These are phyloP conservation scores for Potorous gilbertii DNA, from an alignment of 2,797 vertebrate species.

Conservation along the genomic window DNA sequence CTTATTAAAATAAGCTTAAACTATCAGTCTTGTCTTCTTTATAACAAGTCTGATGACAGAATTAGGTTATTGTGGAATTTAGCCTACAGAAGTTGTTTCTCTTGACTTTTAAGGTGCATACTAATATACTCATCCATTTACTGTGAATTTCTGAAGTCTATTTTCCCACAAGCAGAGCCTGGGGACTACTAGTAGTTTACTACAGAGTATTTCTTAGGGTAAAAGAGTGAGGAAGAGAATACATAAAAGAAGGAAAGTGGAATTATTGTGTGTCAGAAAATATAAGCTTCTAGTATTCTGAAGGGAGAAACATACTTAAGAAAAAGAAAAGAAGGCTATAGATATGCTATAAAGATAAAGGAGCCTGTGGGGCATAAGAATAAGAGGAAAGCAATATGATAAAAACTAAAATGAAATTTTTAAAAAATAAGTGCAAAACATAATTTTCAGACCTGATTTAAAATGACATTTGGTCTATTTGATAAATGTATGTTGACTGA, in stretches of 20 bases:
- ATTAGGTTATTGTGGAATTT: slow-evolving; percentile 9
- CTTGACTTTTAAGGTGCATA: slow-evolving; percentile 43
- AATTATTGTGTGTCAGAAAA: background rate
- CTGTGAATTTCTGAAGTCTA: background rate
- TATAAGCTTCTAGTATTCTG: background rate
- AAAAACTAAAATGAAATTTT: background rate
- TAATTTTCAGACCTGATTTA: background rate
- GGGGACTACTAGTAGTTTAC: background rate
- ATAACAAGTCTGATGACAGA: slow-evolving; percentile 38
- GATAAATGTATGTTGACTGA: background rate
- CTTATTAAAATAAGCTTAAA: slow-evolving; percentile 46
- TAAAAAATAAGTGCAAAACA: background rate
- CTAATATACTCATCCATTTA: background rate
- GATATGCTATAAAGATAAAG: background rate
- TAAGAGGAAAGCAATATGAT: background rate
- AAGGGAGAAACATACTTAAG: background rate
- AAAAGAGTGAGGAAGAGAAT: background rate
- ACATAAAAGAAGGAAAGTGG: background rate
- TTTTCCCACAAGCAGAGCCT: background rate
- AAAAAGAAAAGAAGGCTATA: background rate
- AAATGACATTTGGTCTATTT: background rate
- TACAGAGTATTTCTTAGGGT: background rate
- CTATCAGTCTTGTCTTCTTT: slow-evolving; percentile 22
- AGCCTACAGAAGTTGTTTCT: slow-evolving; percentile 28
- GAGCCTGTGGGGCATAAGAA: background rate